These are phyloP conservation scores for Fragum sueziense DNA, from an alignment of 2,888 invertebrate species.

Conservation along the genomic window DNA sequence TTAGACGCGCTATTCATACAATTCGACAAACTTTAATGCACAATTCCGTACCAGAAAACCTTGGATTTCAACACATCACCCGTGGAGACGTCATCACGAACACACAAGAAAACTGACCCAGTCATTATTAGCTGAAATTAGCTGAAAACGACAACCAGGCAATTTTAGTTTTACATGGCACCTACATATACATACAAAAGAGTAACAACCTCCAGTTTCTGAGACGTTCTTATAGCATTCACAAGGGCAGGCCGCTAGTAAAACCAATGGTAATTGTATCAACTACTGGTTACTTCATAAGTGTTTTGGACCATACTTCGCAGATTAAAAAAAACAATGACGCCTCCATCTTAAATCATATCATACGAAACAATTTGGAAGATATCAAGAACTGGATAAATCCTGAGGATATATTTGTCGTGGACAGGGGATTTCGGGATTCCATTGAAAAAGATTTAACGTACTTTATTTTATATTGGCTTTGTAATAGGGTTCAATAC, in stretches of 20 bases:
- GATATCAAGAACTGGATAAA: conserved; percentile 43
- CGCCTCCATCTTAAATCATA: conserved; percentile 52
- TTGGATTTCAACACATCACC: conserved; percentile 35
- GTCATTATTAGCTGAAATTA: conserved; percentile 27
- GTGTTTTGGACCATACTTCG: conserved; percentile 49
- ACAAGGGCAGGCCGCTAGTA: conserved; percentile 52
- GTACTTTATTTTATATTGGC: too few relatives aligned
- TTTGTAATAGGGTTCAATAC: too few relatives aligned
- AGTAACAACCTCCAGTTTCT: conserved; percentile 47
- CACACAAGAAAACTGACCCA: conserved; percentile 52
- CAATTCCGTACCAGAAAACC: conserved; percentile 35
- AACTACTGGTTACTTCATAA: conserved; percentile 50
- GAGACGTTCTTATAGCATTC: conserved; percentile 40
- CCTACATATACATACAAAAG: conserved; percentile 55
- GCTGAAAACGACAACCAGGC: conserved; percentile 6
- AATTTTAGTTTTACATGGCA: conserved; percentile 56
- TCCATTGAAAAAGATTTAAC: too few relatives aligned
- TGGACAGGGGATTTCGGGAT: conserved; percentile 56
- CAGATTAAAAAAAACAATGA: conserved; percentile 54
- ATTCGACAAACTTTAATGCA: conserved; percentile 35
- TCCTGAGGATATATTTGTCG: conserved; percentile 48
- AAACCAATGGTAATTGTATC: conserved; percentile 56
- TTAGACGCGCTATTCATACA: conserved; percentile 40
- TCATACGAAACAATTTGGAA: conserved; percentile 46
- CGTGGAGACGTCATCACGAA: conserved; percentile 42